Conservation (phyloP, 2,888 invertebrate genomes). For the Norana najaformis region DNA sequence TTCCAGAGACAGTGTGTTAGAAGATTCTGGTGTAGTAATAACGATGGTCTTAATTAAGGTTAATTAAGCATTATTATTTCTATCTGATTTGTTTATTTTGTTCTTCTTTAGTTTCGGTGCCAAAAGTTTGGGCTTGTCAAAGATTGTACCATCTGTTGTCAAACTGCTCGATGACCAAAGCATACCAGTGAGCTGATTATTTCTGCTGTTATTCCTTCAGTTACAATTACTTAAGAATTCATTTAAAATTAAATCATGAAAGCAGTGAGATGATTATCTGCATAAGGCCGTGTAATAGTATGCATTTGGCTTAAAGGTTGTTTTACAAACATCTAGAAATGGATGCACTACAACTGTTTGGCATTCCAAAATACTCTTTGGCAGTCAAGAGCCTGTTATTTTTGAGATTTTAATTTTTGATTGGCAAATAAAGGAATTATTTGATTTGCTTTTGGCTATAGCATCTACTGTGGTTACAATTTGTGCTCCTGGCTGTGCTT, state of each 20-base stretch:
- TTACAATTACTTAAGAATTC: neutral
- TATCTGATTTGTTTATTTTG: slow-evolving; percentile 16
- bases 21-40: too few species aligned
- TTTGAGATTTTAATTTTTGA: too few species aligned
- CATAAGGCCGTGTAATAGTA: too few species aligned
- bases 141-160: slow-evolving; percentile 80
- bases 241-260: neutral
- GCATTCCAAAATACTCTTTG: neutral
- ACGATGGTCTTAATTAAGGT: neutral
- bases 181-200: slow-evolving; percentile 68
- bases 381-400: too few species aligned
- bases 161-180: slow-evolving; percentile 84
- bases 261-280: too few species aligned
- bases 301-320: neutral
- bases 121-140: slow-evolving; percentile 78
- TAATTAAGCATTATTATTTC: neutral
- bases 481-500: neutral
- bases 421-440: neutral
- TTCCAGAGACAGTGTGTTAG: too few species aligned
- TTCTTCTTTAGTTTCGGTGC: slow-evolving; percentile 76
- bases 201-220: neutral
- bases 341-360: neutral
- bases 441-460: neutral
- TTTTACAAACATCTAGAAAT: neutral
- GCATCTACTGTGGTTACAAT: too few species aligned